Evolutionary conservation across 35 echinoderm and acorn worm genomes (phyloP).

Genomic region (Strongylocentrotus purpuratus): DNA sequence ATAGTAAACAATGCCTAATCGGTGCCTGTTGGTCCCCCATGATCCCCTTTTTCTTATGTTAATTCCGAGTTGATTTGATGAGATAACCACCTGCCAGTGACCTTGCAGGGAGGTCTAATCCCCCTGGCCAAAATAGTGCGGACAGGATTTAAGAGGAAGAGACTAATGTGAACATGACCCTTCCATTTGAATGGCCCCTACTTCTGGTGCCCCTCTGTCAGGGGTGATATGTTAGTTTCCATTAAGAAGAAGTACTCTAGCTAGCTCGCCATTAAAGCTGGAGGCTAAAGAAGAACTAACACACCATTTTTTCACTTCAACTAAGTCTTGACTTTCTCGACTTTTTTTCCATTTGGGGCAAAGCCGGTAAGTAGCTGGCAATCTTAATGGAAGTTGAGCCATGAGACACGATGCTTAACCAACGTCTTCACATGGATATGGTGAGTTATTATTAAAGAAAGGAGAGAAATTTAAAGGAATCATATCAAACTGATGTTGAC

Average conservation of each 20-base stretch:
- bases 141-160: too few relatives aligned
- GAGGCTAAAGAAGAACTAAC: conserved; percentile 3
- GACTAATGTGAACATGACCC: not conserved
- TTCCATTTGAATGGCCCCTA: not conserved
- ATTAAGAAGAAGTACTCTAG: not conserved
- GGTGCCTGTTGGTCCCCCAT: too few relatives aligned
- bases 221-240: not conserved
- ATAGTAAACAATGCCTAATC: too few relatives aligned
- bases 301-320: not conserved
- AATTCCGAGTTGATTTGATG: too few relatives aligned
- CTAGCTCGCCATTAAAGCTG: not conserved
- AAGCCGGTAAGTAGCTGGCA: not conserved
- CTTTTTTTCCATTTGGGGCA: not conserved
- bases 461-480: not conserved
- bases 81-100: too few relatives aligned
- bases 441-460: not conserved
- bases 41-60: too few relatives aligned
- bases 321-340: not conserved
- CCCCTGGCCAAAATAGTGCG: too few relatives aligned
- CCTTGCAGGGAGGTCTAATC: too few relatives aligned
- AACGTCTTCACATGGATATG: not conserved
- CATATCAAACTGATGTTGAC: too few relatives aligned
- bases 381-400: not conserved
- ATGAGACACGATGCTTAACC: not conserved
- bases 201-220: not conserved